Percentiles rank a stretch among this genome's conserved stretches.
Conservation (phyloP, 2,797 vertebrate species). For the Sebastiscus tertius region DNA sequence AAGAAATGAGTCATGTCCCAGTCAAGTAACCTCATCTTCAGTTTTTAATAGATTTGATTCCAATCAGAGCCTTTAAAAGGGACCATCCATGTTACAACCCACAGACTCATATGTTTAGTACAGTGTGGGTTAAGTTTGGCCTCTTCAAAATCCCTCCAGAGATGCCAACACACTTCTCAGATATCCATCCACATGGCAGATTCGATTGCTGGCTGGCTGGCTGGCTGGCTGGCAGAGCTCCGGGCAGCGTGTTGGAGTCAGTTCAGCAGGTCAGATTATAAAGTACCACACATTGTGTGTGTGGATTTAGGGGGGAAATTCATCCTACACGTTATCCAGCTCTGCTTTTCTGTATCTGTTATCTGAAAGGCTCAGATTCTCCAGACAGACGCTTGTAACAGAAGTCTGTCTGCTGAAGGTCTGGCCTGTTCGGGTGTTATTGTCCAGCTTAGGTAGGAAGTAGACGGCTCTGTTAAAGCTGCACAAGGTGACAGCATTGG, state of each 20-base stretch:
- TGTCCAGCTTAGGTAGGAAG: conserved; percentile 22
- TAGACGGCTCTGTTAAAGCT: conserved; percentile 24
- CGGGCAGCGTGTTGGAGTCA: conserved; percentile 58
- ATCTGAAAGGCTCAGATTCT: conserved; percentile 51
- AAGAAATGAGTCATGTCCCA: background rate
- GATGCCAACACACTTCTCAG: conserved; percentile 76
- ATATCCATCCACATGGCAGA: conserved; percentile 76
- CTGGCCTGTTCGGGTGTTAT: conserved; percentile 31
- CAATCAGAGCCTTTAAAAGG: conserved; percentile 22
- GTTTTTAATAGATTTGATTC: conserved; percentile 26
- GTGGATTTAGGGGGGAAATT: conserved; percentile 51
- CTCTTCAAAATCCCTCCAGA: conserved; percentile 64
- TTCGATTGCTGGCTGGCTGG: conserved; percentile 64
- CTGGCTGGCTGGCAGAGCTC: conserved; percentile 58
- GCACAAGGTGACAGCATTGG: conserved; percentile 22
- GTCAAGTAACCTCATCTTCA: background rate
- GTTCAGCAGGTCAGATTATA: conserved; percentile 73
- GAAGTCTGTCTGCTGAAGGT: conserved; percentile 21
- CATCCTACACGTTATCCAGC: conserved; percentile 40
- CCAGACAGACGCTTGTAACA: conserved; percentile 29
- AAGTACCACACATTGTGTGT: conserved; percentile 32
- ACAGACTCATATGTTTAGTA: conserved; percentile 60
- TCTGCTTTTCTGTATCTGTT: conserved; percentile 39
- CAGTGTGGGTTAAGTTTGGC: conserved; percentile 72
- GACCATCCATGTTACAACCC: conserved; percentile 31